Percentiles rank a stretch among this genome's conserved stretches.
These are phyloP conservation scores for Philonicus albiceps DNA, from an alignment of 2,888 invertebrate genomes.

Conservation along the genomic window DNA sequence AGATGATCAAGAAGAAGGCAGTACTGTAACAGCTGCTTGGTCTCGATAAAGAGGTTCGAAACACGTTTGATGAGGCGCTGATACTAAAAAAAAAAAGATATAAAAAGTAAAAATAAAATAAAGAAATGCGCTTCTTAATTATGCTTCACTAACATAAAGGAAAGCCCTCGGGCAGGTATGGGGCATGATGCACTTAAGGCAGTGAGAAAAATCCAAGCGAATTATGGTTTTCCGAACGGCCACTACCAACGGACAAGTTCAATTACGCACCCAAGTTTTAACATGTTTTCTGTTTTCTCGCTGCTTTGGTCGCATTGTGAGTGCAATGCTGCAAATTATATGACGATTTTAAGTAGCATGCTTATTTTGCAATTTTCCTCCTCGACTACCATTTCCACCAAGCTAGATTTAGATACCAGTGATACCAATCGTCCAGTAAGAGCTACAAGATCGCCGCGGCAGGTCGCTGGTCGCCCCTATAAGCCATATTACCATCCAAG, in stretches of 20 bases:
- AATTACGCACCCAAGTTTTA: slow-evolving; percentile 26
- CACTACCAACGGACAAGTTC: slow-evolving; percentile 33
- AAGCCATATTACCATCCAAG: background rate
- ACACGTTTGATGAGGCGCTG: slow-evolving; percentile 32
- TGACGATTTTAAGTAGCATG: slow-evolving; percentile 41
- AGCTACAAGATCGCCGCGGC: slow-evolving; percentile 26
- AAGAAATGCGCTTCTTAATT: slow-evolving; percentile 4
- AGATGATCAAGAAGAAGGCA: slow-evolving; percentile 19
- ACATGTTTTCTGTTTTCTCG: slow-evolving; percentile 33
- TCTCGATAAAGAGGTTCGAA: slow-evolving; percentile 17
- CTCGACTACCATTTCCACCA: slow-evolving; percentile 34
- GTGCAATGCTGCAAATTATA: slow-evolving; percentile 26
- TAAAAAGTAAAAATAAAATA: background rate
- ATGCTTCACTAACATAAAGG: slow-evolving; percentile 40
- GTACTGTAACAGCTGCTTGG: slow-evolving; percentile 29
- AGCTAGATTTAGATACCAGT: slow-evolving; percentile 33
- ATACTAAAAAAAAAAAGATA: slow-evolving; percentile 13
- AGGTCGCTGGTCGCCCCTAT: background rate
- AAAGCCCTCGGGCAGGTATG: slow-evolving; percentile 8
- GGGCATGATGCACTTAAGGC: slow-evolving; percentile 17
- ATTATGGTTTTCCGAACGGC: background rate
- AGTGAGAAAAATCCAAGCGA: slow-evolving; percentile 4
- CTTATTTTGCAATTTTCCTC: slow-evolving; percentile 45
- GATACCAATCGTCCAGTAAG: slow-evolving; percentile 37
- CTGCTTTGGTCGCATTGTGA: slow-evolving; percentile 13